phyloP scores from a whole-genome alignment of 2,888 invertebrate species.

The Bembecia ichneumoniformis region DNA sequence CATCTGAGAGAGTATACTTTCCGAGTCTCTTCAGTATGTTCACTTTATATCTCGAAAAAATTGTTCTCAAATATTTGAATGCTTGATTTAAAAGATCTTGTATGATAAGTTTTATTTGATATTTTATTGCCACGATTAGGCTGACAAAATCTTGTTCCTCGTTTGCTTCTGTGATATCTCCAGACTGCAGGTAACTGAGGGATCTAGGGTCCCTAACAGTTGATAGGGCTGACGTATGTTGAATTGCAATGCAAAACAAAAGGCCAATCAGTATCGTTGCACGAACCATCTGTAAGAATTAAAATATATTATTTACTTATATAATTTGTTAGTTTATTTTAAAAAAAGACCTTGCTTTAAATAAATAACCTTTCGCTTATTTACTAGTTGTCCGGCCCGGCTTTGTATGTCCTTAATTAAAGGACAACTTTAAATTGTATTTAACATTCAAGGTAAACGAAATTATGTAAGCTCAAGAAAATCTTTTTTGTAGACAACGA shows the following conservation, averaged over 20 bases:
- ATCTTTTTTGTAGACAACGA: too few species aligned
- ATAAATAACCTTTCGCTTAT: background rate
- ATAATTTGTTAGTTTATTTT: slow-evolving; percentile 4
- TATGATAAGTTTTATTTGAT: slow-evolving; percentile 31
- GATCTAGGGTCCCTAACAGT: slow-evolving; percentile 6
- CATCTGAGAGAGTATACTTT: slow-evolving; percentile 30
- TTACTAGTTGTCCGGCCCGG: background rate
- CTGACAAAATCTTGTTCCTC: background rate
- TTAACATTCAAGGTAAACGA: too few species aligned
- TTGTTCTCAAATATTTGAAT: slow-evolving; percentile 19
- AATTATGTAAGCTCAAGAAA: too few species aligned
- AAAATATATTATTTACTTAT: background rate
- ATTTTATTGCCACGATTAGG: slow-evolving; percentile 21
- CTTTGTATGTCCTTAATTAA: background rate
- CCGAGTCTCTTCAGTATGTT: slow-evolving; percentile 31
- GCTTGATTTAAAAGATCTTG: slow-evolving; percentile 25
- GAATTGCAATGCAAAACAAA: background rate
- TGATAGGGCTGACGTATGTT: background rate
- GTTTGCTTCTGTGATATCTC: slow-evolving; percentile 6
- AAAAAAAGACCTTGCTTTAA: background rate
- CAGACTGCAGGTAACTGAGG: slow-evolving; percentile 4
- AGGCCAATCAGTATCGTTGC: slow-evolving; percentile 1
- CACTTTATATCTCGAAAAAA: slow-evolving; percentile 28
- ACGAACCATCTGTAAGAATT: slow-evolving; percentile 20
- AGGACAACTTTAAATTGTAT: too few species aligned